These are phyloP conservation scores for Hyperoodon ampullatus DNA, from an alignment of 2,113 vertebrate genomes.

Conservation along the genomic window DNA sequence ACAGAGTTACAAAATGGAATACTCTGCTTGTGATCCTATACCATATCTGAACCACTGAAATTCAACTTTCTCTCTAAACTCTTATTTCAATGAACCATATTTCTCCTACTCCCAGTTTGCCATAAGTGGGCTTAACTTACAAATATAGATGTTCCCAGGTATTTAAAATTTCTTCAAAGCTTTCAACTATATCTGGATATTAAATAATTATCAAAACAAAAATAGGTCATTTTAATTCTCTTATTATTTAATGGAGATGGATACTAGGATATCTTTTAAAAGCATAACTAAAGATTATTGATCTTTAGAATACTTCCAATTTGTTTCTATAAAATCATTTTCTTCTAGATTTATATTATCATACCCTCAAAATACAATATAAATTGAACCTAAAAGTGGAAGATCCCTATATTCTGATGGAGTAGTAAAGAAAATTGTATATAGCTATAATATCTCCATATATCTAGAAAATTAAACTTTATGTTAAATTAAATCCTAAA, in stretches of 20 bases:
- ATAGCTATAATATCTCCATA: background rate
- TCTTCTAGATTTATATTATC: background rate
- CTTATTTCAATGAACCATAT: background rate
- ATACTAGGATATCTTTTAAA: background rate
- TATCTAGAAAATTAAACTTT: background rate
- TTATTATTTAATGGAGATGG: background rate
- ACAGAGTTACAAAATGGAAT: background rate
- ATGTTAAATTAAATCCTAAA: background rate
- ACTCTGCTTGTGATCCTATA: background rate
- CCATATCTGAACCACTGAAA: background rate
- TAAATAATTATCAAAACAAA: slow-evolving; percentile 26
- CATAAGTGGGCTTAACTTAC: background rate
- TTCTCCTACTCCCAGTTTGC: background rate
- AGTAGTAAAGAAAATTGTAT: background rate
- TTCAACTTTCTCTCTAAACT: slow-evolving; percentile 16
- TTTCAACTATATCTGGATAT: background rate
- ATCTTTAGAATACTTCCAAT: background rate
- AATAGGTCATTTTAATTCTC: background rate
- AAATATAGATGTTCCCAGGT: background rate
- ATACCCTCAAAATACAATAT: background rate
- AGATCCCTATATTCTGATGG: background rate
- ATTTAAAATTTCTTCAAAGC: background rate
- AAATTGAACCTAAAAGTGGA: background rate
- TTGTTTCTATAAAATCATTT: background rate
- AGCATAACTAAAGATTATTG: background rate